Percentiles rank a stretch among this genome's conserved stretches.
Evolutionary conservation across 2,888 invertebrate species (phyloP).

Genomic region (Alentia gelatinosa): DNA sequence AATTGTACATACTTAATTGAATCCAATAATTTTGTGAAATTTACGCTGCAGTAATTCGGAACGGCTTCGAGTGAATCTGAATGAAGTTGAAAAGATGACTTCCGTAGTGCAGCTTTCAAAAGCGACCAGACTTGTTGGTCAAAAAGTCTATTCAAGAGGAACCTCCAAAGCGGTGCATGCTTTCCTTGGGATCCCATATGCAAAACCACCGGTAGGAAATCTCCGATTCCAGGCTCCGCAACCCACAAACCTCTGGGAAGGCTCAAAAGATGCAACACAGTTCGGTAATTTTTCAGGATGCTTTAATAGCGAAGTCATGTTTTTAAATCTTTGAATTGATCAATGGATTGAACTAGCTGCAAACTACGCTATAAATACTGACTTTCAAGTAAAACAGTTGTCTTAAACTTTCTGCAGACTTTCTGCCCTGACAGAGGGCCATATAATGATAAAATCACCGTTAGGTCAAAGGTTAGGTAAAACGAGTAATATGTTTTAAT

Average conservation of each 20-base stretch:
- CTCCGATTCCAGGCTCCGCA: neutral
- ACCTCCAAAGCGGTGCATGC: neutral
- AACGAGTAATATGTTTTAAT: no score
- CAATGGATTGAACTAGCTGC: no score
- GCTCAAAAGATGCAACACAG: neutral
- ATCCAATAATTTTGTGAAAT: no score
- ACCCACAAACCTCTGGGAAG: neutral
- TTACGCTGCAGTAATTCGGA: no score
- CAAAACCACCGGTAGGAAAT: neutral
- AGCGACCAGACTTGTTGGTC: neutral
- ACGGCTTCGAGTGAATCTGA: no score
- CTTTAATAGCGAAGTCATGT: no score
- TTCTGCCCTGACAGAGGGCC: no score
- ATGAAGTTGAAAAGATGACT: neutral
- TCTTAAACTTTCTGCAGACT: no score
- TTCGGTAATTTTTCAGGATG: slow-evolving; percentile 17
- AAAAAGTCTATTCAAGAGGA: neutral
- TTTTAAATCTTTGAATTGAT: no score
- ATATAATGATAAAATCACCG: no score
- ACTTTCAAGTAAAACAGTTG: neutral
- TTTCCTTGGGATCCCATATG: slow-evolving; percentile 5
- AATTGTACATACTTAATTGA: no score
- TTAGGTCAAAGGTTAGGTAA: no score
- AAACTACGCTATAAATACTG: neutral
- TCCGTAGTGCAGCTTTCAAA: neutral